Conservation (phyloP, 2,888 invertebrate genomes). For the Sycophila texana region DNA sequence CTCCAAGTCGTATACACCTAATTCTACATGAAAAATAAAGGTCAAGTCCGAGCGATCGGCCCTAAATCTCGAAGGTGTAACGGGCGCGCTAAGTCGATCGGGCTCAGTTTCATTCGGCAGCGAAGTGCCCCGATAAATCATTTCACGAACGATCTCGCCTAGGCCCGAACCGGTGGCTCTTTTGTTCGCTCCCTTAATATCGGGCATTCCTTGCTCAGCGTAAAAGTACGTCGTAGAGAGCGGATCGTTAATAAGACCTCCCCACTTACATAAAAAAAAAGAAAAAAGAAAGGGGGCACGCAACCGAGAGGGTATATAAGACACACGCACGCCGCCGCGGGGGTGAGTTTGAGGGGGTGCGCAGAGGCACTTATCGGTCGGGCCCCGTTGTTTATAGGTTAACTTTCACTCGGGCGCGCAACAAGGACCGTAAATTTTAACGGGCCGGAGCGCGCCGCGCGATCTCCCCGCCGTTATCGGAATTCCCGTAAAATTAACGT, state of each 20-base stretch:
- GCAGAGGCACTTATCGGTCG: slow-evolving; percentile 22
- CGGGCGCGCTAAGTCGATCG: too few species aligned
- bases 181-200: too few species aligned
- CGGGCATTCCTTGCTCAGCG: too few species aligned
- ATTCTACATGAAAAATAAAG: too few species aligned
- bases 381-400: slow-evolving; percentile 58
- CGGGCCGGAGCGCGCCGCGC: slow-evolving; percentile 18
- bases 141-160: too few species aligned
- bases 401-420: slow-evolving; percentile 57
- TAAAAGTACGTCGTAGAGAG: not conserved
- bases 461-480: slow-evolving; percentile 56
- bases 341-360: not conserved
- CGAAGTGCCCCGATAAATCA: too few species aligned
- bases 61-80: too few species aligned
- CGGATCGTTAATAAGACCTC: not conserved
- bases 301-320: not conserved
- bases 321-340: not conserved
- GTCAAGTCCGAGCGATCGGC: too few species aligned
- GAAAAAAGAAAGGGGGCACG: not conserved
- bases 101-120: too few species aligned
- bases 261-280: not conserved
- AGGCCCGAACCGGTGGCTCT: too few species aligned
- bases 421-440: slow-evolving; percentile 55
- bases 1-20: too few species aligned
- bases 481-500: slow-evolving; percentile 60